Conservation (phyloP, 2,113 vertebrate species). For the Varanus salvator region DNA sequence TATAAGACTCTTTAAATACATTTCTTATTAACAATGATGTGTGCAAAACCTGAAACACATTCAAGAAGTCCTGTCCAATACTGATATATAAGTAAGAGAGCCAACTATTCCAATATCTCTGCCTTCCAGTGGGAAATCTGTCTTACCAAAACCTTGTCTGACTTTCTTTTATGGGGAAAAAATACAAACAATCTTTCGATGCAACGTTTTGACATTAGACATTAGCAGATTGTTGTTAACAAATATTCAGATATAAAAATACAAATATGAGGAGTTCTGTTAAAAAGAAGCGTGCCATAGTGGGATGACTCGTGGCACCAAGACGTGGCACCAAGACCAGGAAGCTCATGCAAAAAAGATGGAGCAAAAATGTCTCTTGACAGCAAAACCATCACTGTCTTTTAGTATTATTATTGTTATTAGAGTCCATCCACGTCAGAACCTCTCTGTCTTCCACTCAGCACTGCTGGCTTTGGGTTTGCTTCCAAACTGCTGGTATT, state of each 20-base stretch:
- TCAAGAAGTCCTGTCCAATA: constrained; percentile 81
- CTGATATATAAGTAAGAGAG: constrained; percentile 77
- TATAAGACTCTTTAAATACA: constrained; percentile 86
- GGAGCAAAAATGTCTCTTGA: constrained; percentile 81
- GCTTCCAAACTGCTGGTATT: constrained; percentile 64
- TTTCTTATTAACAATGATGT: constrained; percentile 85
- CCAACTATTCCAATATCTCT: constrained; percentile 54
- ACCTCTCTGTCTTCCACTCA: constrained; percentile 39
- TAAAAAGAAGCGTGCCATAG: constrained; percentile 93
- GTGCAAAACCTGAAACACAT: constrained; percentile 84
- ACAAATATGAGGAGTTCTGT: constrained; percentile 92
- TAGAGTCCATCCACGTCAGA: constrained; percentile 38
- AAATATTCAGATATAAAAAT: constrained; percentile 98
- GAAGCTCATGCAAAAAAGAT: constrained; percentile 92
- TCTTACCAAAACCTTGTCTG: constrained; percentile 26
- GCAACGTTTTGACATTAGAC: constrained; percentile 86
- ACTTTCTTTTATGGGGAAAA: constrained; percentile 59
- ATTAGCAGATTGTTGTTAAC: constrained; percentile 90
- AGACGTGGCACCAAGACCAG: constrained; percentile 83
- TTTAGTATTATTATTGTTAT: constrained; percentile 28
- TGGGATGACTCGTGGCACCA: constrained; percentile 82
- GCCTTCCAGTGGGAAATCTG: constrained; percentile 68
- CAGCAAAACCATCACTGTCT: constrained; percentile 71
- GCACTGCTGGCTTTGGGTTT: constrained; percentile 51
- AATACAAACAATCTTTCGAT: constrained; percentile 79